phyloP scores from a whole-genome alignment of 2,888 invertebrate species.

The Nomada hirtipes region DNA sequence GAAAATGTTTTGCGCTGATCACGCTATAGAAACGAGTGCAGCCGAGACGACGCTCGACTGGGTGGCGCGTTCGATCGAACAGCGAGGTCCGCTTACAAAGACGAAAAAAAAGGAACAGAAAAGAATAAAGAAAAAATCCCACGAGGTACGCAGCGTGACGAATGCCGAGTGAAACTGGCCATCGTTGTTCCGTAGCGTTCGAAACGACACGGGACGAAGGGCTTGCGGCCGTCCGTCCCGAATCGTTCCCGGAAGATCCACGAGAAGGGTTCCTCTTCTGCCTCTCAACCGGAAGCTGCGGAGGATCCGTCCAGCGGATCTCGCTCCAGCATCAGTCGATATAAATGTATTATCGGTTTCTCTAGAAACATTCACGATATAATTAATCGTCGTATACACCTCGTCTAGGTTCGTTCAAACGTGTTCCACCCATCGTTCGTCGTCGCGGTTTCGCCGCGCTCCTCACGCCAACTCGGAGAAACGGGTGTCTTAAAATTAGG shows the following conservation, averaged over 20 bases:
- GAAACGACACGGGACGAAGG: slow-evolving; percentile 56
- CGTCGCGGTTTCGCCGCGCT: slow-evolving; percentile 35
- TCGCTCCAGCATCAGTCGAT: slow-evolving; percentile 48
- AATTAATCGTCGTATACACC: slow-evolving; percentile 11
- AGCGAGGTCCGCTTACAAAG: background rate
- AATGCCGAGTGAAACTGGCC: slow-evolving; percentile 59
- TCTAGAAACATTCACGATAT: slow-evolving; percentile 46
- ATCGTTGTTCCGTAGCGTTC: slow-evolving; percentile 47
- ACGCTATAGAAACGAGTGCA: slow-evolving; percentile 8
- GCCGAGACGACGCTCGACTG: slow-evolving; percentile 40
- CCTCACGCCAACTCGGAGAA: slow-evolving; percentile 26
- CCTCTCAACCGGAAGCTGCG: slow-evolving; percentile 58
- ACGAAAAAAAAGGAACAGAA: background rate
- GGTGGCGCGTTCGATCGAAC: slow-evolving; percentile 17
- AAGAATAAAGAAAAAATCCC: background rate
- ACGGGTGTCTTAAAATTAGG: slow-evolving; percentile 69
- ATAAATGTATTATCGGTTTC: slow-evolving; percentile 31
- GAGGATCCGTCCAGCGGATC: slow-evolving; percentile 63
- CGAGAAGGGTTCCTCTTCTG: slow-evolving; percentile 62
- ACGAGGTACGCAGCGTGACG: slow-evolving; percentile 40
- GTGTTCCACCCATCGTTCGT: slow-evolving; percentile 31
- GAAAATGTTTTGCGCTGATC: slow-evolving; percentile 27
- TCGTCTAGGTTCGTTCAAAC: slow-evolving; percentile 26
- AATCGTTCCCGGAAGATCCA: slow-evolving; percentile 54
- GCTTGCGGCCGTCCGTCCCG: slow-evolving; percentile 39